phyloP scores from a whole-genome alignment of 2,113 vertebrate genomes.

The Nycticorax nycticorax region DNA sequence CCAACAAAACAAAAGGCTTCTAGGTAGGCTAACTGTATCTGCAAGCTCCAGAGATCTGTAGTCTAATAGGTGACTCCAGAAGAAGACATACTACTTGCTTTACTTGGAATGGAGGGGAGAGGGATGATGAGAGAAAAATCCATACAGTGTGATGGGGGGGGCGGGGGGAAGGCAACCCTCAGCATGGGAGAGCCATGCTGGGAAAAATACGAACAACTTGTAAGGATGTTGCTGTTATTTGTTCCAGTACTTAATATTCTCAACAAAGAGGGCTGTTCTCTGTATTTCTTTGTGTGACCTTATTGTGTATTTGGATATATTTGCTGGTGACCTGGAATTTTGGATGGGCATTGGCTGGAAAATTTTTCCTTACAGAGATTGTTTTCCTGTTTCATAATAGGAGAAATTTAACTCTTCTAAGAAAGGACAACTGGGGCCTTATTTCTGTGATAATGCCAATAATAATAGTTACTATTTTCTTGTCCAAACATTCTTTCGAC shows the following conservation, averaged over 20 bases:
- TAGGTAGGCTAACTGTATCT: not conserved
- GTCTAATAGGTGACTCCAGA: not conserved
- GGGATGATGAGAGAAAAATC: not conserved
- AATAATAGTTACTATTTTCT: slow-evolving; percentile 26
- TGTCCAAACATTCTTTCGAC: slow-evolving; percentile 14
- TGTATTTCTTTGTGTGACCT: slow-evolving; percentile 23
- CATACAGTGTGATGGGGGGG: not conserved
- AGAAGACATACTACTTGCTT: not conserved
- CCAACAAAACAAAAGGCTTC: not conserved
- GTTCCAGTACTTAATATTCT: slow-evolving; percentile 48
- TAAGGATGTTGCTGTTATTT: slow-evolving; percentile 43
- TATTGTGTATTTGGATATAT: slow-evolving; percentile 46
- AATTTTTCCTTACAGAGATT: slow-evolving; percentile 41
- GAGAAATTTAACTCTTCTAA: slow-evolving; percentile 62
- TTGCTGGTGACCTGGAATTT: slow-evolving; percentile 56
- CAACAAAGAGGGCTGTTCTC: slow-evolving; percentile 43
- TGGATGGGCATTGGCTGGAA: slow-evolving; percentile 52
- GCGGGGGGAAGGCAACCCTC: not conserved
- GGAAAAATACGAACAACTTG: slow-evolving; percentile 19
- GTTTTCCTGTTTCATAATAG: slow-evolving; percentile 55
- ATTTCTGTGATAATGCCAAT: slow-evolving; percentile 28
- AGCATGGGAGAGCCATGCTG: not conserved
- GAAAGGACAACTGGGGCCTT: slow-evolving; percentile 4
- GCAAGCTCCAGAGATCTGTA: not conserved
- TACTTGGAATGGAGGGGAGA: not conserved